phyloP scores from a whole-genome alignment of 2,113 vertebrate species.

The Poeciliopsis turrubarensis region DNA sequence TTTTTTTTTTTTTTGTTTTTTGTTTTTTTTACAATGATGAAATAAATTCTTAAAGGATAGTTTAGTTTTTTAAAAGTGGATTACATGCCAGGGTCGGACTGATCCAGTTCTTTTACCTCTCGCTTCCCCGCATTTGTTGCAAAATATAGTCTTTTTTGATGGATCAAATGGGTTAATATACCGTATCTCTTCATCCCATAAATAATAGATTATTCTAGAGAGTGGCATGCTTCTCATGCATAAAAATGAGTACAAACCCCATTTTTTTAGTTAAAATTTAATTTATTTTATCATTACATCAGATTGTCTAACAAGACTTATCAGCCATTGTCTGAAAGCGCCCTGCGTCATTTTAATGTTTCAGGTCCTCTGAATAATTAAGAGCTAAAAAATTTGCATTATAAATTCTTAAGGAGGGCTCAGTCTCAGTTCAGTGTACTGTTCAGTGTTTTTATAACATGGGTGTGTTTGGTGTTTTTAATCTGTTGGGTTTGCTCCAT shows the following conservation, averaged over 20 bases:
- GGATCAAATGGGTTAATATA: constrained; percentile 26
- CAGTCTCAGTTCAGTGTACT: constrained; percentile 26
- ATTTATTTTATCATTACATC: constrained; percentile 54
- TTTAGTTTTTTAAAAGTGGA: background rate
- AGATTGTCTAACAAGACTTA: constrained; percentile 51
- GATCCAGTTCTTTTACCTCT: too few species aligned
- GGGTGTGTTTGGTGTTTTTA: background rate
- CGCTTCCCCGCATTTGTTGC: background rate
- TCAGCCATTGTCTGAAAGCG: constrained; percentile 49
- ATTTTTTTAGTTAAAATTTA: constrained; percentile 52
- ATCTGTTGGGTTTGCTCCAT: background rate
- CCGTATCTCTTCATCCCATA: constrained; percentile 28
- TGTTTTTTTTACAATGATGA: background rate
- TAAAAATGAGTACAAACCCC: constrained; percentile 43
- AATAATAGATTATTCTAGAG: constrained; percentile 42
- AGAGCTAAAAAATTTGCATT: constrained; percentile 49
- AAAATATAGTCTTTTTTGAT: constrained; percentile 8
- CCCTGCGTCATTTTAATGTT: constrained; percentile 62
- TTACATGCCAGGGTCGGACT: too few species aligned
- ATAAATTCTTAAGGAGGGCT: constrained; percentile 49
- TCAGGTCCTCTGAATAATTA: constrained; percentile 65
- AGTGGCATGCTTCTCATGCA: constrained; percentile 33
- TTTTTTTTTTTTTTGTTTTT: background rate
- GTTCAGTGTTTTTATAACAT: background rate
- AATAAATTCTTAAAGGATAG: background rate